Evolutionary conservation across 2,888 invertebrate genomes (phyloP), one percentile per base, ranked within the genome.

Genomic region (Drosophila parthenogenetica): DNA sequence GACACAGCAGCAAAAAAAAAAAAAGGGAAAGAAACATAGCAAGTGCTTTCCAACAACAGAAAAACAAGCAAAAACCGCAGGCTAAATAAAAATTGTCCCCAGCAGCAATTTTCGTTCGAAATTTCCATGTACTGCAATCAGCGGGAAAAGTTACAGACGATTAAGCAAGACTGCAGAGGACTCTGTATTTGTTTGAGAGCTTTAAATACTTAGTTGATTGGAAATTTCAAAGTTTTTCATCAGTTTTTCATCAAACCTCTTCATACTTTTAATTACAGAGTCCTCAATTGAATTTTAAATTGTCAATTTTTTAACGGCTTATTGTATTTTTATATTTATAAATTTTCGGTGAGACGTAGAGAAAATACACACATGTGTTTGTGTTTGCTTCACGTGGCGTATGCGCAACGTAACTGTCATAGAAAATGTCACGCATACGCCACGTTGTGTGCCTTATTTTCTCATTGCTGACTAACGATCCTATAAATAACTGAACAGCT

Each of bases 31-130:
- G 29, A 29, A 29, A 29, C 51, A 75, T 32, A 19, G 39, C 39
- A n/a, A 5, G 35, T 35, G 35, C 35, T 35, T 35, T 35, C 35
- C 51, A 50, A n/a, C 19, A 16, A 2, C 29, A 49, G 2, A 46
- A 5, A 17, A 46, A 19, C 8, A 54, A 39, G 69, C 68, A 58
- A 40, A 22, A 58, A 59, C 60, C 66, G 37, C 64, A 57, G 62
- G 57, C 71, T 13, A 62, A 65, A 72, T 58, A 66, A 61, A 79
- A 78, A 72, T 72, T 67, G 77, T 69, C 42, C 65, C 64, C 73
- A 68, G 35, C 61, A 29, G 62, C 58, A 57, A 61, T 68, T 57
- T 25, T 55, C 59, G 53, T 45, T 48, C 11, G 35, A 49, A 54
- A 59, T 68, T 57, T 46, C 45, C 67, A 65, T 57, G 29, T 29